phyloP scores from a whole-genome alignment of 2,888 invertebrate species.

The Pristionchus arcanus region DNA sequence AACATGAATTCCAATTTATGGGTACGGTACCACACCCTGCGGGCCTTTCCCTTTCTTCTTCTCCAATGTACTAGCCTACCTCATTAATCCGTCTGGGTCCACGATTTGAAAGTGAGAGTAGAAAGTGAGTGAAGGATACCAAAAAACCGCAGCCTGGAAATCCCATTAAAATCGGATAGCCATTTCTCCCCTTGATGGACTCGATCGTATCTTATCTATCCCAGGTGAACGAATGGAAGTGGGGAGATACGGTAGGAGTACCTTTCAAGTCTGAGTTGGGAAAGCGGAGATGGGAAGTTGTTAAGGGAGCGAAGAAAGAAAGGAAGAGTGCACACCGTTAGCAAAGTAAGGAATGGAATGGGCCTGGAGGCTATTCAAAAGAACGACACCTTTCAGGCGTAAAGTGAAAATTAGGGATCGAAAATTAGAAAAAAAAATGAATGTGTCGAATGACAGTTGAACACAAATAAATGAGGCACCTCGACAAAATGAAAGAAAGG shows the following conservation, averaged over 20 bases:
- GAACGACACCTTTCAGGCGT: neutral
- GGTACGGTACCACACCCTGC: slow-evolving; percentile 7
- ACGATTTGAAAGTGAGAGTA: slow-evolving; percentile 22
- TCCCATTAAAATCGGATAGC: neutral
- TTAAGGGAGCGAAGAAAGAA: slow-evolving; percentile 9
- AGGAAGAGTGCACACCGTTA: slow-evolving; percentile 18
- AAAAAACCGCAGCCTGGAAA: neutral
- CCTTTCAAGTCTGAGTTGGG: neutral
- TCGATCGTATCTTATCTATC: slow-evolving; percentile 22
- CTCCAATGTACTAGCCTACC: slow-evolving; percentile 9
- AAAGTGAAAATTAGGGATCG: neutral
- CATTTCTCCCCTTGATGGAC: slow-evolving; percentile 20
- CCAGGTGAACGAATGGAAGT: neutral
- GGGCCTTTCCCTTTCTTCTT: slow-evolving; percentile 14
- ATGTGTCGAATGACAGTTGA: too few species aligned
- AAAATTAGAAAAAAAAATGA: too few species aligned
- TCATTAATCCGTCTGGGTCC: slow-evolving; percentile 31
- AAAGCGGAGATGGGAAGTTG: neutral
- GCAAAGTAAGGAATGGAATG: slow-evolving; percentile 26
- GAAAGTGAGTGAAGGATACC: slow-evolving; percentile 6
- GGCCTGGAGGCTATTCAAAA: slow-evolving; percentile 36
- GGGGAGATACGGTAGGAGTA: neutral
- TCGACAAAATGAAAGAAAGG: too few species aligned
- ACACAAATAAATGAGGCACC: too few species aligned
- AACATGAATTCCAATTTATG: neutral